Evolutionary conservation across 2,113 vertebrate genomes (phyloP), one percentile per base, ranked within the genome.

Genomic region (Bos javanicus): DNA sequence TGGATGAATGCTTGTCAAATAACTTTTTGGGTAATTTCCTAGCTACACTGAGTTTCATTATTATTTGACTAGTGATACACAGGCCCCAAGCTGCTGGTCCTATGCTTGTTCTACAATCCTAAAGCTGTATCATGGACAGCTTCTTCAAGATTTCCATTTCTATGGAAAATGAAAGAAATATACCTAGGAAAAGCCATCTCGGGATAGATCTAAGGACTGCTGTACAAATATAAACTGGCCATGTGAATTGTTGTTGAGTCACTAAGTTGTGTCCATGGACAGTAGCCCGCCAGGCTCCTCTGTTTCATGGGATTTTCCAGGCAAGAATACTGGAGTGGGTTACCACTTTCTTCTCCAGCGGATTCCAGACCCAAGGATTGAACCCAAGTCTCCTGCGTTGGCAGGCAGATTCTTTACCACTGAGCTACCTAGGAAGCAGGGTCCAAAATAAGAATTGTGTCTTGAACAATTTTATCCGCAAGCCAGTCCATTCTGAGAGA

Each of bases 181-280:
- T 10, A 90, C 28, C 30, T 78, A 86, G 17, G 91, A 84, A 93
- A 97, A 88, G 21, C 95, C n/a, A 78, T 50, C 83, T 83, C 21
- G 25, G 54, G 56, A 52, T 25, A 84, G 11, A 90, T 5, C 81
- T 50, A 89, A 95, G 95, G 74, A 86, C 19, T 84, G 43, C 30
- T 92, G 4, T 67, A 50, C 30, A 92, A 98, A 84, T 74, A 92
- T 84, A 93, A 97, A 95, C 43, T 78, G 30, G 60, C 16, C 56
- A 92, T 36, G 14, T 86, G 52, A 19, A 50, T 60, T 89, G 48
- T 14, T 43, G n/a, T 76, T 74, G n/a, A 74, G 71, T 43, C 12
- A 0, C 36, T 74, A 74, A 14, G 71, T 7, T 26, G 6, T 74
- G 11, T 74, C 71, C 71, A 7, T 43, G 71, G 71, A 25, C 36